phyloP scores from a whole-genome alignment of 2,113 vertebrate species.

The Callithrix jacchus region DNA sequence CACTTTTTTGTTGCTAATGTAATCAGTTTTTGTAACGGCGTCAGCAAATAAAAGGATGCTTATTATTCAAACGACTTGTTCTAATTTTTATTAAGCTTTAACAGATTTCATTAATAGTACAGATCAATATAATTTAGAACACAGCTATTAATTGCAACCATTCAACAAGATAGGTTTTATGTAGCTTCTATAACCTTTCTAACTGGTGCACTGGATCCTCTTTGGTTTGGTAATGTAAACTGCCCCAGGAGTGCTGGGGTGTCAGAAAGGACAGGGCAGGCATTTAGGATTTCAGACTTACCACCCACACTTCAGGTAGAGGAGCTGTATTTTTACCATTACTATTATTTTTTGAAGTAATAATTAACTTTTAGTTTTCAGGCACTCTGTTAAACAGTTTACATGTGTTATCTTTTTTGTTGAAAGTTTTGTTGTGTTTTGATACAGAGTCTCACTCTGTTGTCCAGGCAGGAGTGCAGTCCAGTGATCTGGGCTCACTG shows the following conservation, averaged over 20 bases:
- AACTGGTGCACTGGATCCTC: background rate
- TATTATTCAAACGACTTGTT: constrained; percentile 79
- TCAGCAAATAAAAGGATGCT: constrained; percentile 88
- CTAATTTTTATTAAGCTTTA: constrained; percentile 64
- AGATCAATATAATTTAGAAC: background rate
- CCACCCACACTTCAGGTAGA: background rate
- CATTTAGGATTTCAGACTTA: background rate
- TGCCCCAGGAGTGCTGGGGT: background rate
- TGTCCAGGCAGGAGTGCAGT: no score
- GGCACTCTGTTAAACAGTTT: background rate
- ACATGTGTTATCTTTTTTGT: background rate
- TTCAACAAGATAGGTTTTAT: background rate
- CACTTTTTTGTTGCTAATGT: constrained; percentile 86
- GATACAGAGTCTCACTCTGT: no score
- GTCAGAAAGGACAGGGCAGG: background rate
- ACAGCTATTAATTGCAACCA: background rate
- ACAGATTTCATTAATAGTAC: background rate
- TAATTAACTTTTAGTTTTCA: background rate
- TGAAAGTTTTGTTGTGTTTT: background rate
- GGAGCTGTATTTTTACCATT: background rate
- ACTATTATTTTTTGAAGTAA: background rate
- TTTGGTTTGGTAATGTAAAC: background rate
- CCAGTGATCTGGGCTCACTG: no score
- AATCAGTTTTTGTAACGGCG: constrained; percentile 87
- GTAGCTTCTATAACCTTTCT: background rate